Evolutionary conservation across 1,140 invertebrate genomes (phyloP).

Genomic region (Propsilocerus akamusi): DNA sequence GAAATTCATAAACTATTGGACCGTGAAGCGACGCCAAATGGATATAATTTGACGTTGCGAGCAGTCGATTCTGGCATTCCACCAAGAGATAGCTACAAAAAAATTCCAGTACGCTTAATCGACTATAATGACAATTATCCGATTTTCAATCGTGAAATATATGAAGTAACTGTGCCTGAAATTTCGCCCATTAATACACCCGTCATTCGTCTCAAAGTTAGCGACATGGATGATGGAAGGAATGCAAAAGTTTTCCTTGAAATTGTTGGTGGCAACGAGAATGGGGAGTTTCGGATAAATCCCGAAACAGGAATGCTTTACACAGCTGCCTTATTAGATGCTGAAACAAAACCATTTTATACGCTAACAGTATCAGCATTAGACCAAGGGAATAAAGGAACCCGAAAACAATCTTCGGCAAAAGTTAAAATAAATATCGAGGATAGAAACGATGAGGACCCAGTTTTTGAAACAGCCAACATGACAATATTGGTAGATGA

Average conservation of each 20-base stretch:
- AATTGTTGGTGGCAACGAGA: conserved; percentile 84
- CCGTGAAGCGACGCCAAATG: conserved; percentile 49
- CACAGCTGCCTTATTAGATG: conserved; percentile 66
- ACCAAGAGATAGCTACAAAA: conserved; percentile 49
- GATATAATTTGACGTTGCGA: conserved; percentile 70
- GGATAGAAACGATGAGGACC: conserved; percentile 87
- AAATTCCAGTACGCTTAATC: conserved; percentile 52
- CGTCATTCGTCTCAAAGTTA: conserved; percentile 68
- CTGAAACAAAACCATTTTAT: conserved; percentile 74
- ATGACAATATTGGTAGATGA: conserved; percentile 55
- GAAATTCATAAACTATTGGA: conserved; percentile 59
- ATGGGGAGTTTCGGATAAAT: conserved; percentile 72
- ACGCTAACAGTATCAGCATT: conserved; percentile 80
- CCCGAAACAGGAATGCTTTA: conserved; percentile 77
- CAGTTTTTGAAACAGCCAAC: conserved; percentile 55
- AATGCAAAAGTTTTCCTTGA: conserved; percentile 71
- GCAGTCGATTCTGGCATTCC: conserved; percentile 72
- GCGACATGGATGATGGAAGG: conserved; percentile 61
- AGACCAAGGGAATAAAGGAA: conserved; percentile 69
- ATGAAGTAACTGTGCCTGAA: conserved; percentile 75
- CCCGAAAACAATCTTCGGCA: conserved; percentile 66
- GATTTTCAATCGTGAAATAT: conserved; percentile 73
- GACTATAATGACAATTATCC: conserved; percentile 74
- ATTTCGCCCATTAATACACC: conserved; percentile 75
- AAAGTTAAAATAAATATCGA: conserved; percentile 75